Evolutionary conservation across 2,797 vertebrate genomes (phyloP), one percentile per base, ranked within the genome.

Genomic region (Cirrhinus mrigala): DNA sequence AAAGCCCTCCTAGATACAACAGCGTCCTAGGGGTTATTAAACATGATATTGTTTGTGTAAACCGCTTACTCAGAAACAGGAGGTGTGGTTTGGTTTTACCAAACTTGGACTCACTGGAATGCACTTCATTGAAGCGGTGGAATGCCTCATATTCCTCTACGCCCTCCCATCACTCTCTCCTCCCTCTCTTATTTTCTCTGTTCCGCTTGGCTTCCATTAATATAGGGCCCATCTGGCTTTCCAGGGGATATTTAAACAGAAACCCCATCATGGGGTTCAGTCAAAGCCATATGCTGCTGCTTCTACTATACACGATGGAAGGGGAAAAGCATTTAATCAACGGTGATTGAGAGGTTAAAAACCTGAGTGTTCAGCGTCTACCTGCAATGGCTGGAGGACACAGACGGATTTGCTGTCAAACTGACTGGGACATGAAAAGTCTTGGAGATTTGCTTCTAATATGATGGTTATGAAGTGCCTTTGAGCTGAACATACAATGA

Each of bases 141-240:
- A 94, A 95, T 94, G 89, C 68, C 27, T 60, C 76, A 52, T 79
- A 75, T 81, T 62, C 29, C 6, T 58, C 60, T 18, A 24, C 6
- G 52, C 44, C 33, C 56, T 56, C 33, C 69, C 33, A 81, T 86
- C 33, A 48, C 37, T 68, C 79, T 64, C 79, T 69, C 44, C 62
- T 69, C 79, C 66, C 71, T 69, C 74, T 82, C 90, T 71, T 93
- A 87, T 93, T 94, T 95, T 92, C 90, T 91, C 90, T 90, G 92
- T 93, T 94, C 93, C 87, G 89, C 93, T 91, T 93, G 92, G 92
- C 88, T 93, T 92, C 82, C 85, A 91, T 91, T 93, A 91, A 94
- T 94, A 92, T 92, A 93, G 88, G 94, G 89, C 87, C 91, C 91
- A 91, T 94, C 92, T 93, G 92, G 91, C 91, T 87, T 90, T 90